Base-by-base conservation (phyloP, 2,888 invertebrate genomes). In the Drosophila subquinaria region DNA sequence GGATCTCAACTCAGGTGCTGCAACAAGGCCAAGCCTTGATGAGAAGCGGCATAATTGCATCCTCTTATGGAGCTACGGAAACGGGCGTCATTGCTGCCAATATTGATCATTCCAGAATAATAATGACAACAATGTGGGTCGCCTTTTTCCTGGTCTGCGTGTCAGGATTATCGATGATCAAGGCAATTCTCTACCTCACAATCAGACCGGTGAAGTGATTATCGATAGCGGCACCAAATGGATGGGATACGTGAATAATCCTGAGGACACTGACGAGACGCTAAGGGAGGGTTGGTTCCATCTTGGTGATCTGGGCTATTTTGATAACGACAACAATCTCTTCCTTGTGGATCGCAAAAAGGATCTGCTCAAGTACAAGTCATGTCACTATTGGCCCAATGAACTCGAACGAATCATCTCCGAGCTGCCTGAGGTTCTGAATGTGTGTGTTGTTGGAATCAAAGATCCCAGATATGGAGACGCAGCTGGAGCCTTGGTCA, bases 251-350 rank as follows among this genome's bases (percentile, higher is more conserved):
- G 79, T 88, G 50, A 69, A 71, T 0, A 90, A 90, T 65, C 67
- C 75, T 0, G 71, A 27, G 20, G 90, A 81, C 11, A 82, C 81
- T 1, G 63, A 53, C 0, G n/a, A 50, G 9, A 87, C 87, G 0
- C 0, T 80, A 0, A 62, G 82, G 5, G 82, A 91, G 17, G 90
- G 90, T 10, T 92, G 91, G 91, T 71, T 90, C 3, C 82, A 84
- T n/a, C 79, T 91, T 0, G 93, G 93, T 5, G 92, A 92, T 65
- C 47, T 92, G 36, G 93, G 92, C 11, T 88, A 88, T 53, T 90
- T 92, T 59, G 91, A 92, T 47, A 72, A 82, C 2, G 82, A 90
- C 3, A 88, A 91, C n/a, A 81, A 73, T 65, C 62, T 92, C 2
- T 86, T 75, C 66, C 47, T 91, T 2, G 81, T 83, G 8, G 92